These are phyloP conservation scores for Pogona vitticeps DNA, from an alignment of 2,113 vertebrate genomes.

Conservation along the genomic window DNA sequence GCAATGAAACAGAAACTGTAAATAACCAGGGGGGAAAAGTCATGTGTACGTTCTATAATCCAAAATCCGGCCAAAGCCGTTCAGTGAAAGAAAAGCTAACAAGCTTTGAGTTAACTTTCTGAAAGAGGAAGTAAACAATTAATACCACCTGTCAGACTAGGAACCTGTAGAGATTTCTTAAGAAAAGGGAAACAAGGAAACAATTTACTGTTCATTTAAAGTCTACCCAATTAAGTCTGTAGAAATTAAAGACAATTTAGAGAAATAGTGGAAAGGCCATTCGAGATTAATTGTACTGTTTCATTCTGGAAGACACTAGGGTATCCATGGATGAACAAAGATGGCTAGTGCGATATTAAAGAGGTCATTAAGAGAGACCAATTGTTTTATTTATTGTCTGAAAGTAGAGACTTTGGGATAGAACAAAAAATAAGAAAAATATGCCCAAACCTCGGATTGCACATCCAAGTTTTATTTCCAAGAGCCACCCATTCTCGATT, in stretches of 20 bases:
- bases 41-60: background rate
- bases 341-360: background rate
- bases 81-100: background rate
- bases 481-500: too few relatives aligned
- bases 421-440: too few relatives aligned
- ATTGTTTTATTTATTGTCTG: background rate
- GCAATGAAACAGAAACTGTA: background rate
- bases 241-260: slow-evolving; percentile 1
- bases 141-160: background rate
- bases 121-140: background rate
- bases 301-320: background rate
- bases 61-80: background rate
- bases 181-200: background rate
- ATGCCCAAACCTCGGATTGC: too few relatives aligned
- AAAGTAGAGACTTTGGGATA: background rate
- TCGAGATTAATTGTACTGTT: slow-evolving; percentile 3
- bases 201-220: slow-evolving; percentile 9
- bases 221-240: background rate
- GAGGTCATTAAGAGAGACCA: background rate
- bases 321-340: background rate
- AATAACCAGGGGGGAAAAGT: background rate
- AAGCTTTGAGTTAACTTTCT: background rate
- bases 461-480: too few relatives aligned
- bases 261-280: slow-evolving; percentile 2
- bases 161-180: background rate